Evolutionary conservation across 2,888 invertebrate species (phyloP).

Genomic region (Drosophila fungiperda): DNA sequence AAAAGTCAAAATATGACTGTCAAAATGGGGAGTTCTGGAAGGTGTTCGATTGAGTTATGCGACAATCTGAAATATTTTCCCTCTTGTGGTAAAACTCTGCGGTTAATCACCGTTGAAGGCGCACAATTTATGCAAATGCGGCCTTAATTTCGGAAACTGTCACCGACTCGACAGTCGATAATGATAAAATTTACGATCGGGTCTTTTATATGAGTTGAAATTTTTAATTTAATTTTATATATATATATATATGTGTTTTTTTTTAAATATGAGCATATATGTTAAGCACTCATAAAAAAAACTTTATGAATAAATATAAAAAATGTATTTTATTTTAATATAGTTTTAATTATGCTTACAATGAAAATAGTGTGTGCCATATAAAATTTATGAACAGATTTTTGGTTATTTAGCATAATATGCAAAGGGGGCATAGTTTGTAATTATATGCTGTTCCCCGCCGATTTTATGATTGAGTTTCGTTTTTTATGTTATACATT

Average conservation of each 20-base stretch:
- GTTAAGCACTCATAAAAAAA: slow-evolving; percentile 27
- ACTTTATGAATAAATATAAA: slow-evolving; percentile 23
- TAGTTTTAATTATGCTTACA: slow-evolving; percentile 69
- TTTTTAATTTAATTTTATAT: slow-evolving; percentile 36
- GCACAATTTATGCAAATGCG: slow-evolving; percentile 69
- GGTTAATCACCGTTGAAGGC: slow-evolving; percentile 45
- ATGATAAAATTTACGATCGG: slow-evolving; percentile 66
- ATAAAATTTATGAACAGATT: slow-evolving; percentile 67
- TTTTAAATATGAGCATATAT: slow-evolving; percentile 27
- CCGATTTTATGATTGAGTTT: slow-evolving; percentile 54
- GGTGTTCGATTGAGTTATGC: slow-evolving; percentile 69
- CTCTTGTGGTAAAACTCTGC: slow-evolving; percentile 11
- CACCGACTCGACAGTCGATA: slow-evolving; percentile 48
- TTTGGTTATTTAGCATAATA: slow-evolving; percentile 70
- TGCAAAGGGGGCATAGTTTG: slow-evolving; percentile 29
- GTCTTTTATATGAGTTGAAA: slow-evolving; percentile 41
- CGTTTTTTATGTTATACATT: slow-evolving; percentile 6
- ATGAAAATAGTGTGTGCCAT: slow-evolving; percentile 59
- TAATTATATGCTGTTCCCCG: slow-evolving; percentile 59
- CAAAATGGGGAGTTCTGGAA: slow-evolving; percentile 57
- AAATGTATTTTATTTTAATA: slow-evolving; percentile 46
- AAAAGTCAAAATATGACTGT: slow-evolving; percentile 76
- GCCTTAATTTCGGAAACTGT: slow-evolving; percentile 62
- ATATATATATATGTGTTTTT: neutral
- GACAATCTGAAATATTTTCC: slow-evolving; percentile 36